phyloP scores from a whole-genome alignment of 2,113 vertebrate species.

The Cynocephalus volans region DNA sequence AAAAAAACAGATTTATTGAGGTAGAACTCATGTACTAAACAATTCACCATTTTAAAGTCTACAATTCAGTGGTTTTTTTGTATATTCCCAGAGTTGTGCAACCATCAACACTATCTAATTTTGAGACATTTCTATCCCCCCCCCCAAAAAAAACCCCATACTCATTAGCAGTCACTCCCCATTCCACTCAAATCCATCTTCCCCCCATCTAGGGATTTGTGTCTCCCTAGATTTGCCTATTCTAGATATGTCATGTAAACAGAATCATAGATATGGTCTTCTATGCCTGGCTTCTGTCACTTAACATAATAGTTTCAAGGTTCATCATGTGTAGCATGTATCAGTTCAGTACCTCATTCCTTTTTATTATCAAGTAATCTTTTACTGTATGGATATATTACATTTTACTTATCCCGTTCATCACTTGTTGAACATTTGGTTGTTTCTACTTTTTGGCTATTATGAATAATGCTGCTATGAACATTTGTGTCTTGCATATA shows the following conservation, averaged over 20 bases:
- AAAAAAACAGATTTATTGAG: neutral
- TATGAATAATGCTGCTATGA: neutral
- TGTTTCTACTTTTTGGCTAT: neutral
- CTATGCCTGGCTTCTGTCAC: neutral
- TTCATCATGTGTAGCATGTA: neutral
- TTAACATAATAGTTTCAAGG: neutral
- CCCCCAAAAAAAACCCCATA: neutral
- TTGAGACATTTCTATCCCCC: neutral
- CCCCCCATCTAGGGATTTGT: too few species aligned
- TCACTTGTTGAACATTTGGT: neutral
- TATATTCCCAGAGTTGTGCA: neutral
- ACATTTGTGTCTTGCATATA: neutral
- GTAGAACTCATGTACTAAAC: neutral
- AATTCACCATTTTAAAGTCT: neutral
- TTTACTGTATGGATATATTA: neutral
- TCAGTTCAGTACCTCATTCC: neutral
- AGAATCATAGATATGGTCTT: neutral
- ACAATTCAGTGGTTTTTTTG: neutral
- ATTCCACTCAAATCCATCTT: neutral
- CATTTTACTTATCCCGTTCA: neutral
- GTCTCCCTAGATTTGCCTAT: neutral
- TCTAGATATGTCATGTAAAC: constrained; percentile 14
- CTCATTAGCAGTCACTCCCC: neutral
- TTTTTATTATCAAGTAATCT: neutral
- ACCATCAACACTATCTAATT: neutral